Percentiles rank a stretch among this genome's conserved stretches.
phyloP scores from a whole-genome alignment of 1,140 invertebrate species.

The Trichogramma pretiosum region DNA sequence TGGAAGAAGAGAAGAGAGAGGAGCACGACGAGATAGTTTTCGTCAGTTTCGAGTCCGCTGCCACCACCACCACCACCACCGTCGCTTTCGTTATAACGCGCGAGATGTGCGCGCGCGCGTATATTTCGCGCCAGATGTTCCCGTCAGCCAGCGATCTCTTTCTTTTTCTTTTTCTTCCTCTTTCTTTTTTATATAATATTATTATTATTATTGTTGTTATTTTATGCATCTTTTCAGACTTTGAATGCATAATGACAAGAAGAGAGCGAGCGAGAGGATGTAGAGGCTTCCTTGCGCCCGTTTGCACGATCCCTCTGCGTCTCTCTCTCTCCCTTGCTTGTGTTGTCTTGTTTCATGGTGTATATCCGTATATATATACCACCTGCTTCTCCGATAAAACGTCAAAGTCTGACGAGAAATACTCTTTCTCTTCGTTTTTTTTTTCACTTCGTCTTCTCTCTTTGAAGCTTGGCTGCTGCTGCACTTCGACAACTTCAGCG shows the following conservation, averaged over 20 bases:
- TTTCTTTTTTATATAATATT: background rate
- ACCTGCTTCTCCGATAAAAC: no score
- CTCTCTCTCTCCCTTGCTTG: background rate
- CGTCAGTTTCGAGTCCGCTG: no score
- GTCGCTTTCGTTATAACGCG: background rate
- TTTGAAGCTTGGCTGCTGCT: no score
- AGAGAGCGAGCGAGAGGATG: no score
- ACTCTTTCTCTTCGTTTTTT: background rate
- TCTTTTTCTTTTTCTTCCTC: background rate
- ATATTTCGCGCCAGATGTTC: background rate
- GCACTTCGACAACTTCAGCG: no score
- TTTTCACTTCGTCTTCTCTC: background rate
- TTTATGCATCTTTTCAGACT: no score
- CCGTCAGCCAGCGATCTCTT: background rate
- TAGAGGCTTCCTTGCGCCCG: conserved; percentile 8
- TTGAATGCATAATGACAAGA: no score
- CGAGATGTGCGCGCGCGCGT: background rate
- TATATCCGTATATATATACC: no score
- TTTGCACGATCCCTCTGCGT: conserved; percentile 11
- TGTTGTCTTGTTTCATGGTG: no score
- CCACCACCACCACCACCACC: background rate
- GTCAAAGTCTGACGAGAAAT: no score
- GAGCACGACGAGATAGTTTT: no score
- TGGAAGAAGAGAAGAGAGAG: background rate
- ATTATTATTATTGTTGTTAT: no score